Evolutionary conservation across 2,888 invertebrate genomes (phyloP), one percentile per base, ranked within the genome.

Genomic region (Biston betularia): DNA sequence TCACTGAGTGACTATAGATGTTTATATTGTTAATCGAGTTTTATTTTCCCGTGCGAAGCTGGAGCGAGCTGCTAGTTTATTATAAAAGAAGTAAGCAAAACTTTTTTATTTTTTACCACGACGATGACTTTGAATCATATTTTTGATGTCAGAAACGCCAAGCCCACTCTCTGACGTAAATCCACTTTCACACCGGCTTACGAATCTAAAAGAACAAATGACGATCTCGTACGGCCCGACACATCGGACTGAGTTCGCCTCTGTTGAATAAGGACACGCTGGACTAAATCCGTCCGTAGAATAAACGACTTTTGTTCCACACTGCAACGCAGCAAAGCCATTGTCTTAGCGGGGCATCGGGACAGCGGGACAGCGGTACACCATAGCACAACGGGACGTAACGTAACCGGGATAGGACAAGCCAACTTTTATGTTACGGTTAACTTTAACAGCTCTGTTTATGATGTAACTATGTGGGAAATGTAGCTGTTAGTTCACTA

Each of bases 251-350:
- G 40, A 24, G 24, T 54, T 12, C 42, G 5, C 12, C 54, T 52
- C 52, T 15, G 35, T 52, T 54, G 64, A 65, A 71, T 62, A 72
- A 72, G 38, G 10, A 53, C 35, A 53, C 54, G 50, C 34, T 15
- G 42, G 10, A 53, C 64, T 38, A 53, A 61, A 66, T 63, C 62
- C 69, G 24, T 48, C 38, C 52, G 61, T 57, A 44, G 65, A 68
- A 73, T 65, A 75, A 72, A 67, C 66, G 80, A 80, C 79, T 81
- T 80, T 81, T 81, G 83, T 81, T 79, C 79, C 76, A 70, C 76
- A 77, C 79, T 76, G 78, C 78, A 77, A 72, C 78, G 70, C 65
- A 68, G 73, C 49, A 24, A 52, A 71, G 75, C 73, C 75, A 79
- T 81, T 81, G 79, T 80, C 79, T 77, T 77, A 73, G 72, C 56